These are phyloP conservation scores for Cliona cf. orientalis DNA, from an alignment of 37 sponge, comb jelly and placozoan species.

Conservation along the genomic window DNA sequence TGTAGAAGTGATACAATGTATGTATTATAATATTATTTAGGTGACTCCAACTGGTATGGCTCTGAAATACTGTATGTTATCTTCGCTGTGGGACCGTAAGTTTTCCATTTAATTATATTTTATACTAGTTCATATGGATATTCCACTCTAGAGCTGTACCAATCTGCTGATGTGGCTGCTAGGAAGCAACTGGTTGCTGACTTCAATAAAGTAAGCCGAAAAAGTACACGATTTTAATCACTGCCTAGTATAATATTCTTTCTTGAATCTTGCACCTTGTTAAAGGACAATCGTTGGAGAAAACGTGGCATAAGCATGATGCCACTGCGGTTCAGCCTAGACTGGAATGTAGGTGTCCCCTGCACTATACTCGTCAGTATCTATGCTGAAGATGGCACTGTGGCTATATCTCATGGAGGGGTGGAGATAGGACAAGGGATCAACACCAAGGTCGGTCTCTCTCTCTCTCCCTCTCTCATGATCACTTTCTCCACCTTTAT, in stretches of 20 bases:
- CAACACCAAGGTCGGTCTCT: conserved; percentile 61
- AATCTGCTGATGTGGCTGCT: conserved; percentile 61
- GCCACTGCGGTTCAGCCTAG: conserved; percentile 59
- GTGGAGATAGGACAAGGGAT: conserved; percentile 87
- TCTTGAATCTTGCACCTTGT: no score
- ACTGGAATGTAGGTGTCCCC: conserved; percentile 17
- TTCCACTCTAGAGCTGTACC: conserved; percentile 41
- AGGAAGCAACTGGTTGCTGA: conserved; percentile 41
- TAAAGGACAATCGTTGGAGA: conserved; percentile 76
- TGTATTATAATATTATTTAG: neutral
- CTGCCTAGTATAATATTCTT: neutral
- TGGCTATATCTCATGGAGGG: conserved; percentile 74
- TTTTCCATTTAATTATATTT: neutral
- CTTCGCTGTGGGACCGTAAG: conserved; percentile 73
- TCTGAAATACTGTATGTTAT: conserved; percentile 77
- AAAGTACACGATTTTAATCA: neutral
- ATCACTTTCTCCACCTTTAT: no score
- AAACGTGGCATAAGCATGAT: conserved; percentile 65
- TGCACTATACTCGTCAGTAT: conserved; percentile 69
- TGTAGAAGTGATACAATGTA: neutral
- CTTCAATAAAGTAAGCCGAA: conserved; percentile 58
- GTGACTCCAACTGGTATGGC: conserved; percentile 47
- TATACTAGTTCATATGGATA: neutral
- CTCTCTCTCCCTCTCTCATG: neutral
- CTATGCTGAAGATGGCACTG: conserved; percentile 79